Conservation (phyloP, 2,888 invertebrate genomes). For the Escarpia spicata region DNA sequence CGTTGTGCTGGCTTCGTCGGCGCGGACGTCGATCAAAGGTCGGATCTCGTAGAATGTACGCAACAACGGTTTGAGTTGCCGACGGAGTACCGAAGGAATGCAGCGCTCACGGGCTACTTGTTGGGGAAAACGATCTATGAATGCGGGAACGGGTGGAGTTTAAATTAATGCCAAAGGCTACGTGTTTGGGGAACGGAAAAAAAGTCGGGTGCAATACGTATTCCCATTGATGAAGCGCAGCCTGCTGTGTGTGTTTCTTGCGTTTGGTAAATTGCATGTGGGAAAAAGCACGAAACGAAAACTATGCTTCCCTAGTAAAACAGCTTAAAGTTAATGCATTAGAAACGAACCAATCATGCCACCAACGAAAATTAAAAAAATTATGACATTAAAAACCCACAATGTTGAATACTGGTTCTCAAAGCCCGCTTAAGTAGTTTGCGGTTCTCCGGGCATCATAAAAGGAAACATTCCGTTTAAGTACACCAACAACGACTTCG, state of each 20-base stretch:
- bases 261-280: neutral
- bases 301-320: no score
- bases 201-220: neutral
- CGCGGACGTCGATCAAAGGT: neutral
- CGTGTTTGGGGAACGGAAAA: neutral
- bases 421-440: neutral
- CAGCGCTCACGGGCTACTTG: neutral
- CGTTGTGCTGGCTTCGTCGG: neutral
- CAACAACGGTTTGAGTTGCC: neutral
- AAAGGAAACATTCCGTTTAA: neutral
- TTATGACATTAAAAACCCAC: neutral
- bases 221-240: neutral
- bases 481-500: neutral
- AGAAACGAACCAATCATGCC: neutral
- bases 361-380: neutral
- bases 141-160: neutral
- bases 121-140: neutral
- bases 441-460: neutral
- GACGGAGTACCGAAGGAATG: neutral
- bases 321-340: neutral
- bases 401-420: neutral
- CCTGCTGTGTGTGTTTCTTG: neutral
- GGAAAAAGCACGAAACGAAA: neutral
- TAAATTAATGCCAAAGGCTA: neutral
- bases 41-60: neutral